These are phyloP conservation scores for Heteractis magnifica DNA, from an alignment of 92 coral and sea anemone species.

Conservation along the genomic window DNA sequence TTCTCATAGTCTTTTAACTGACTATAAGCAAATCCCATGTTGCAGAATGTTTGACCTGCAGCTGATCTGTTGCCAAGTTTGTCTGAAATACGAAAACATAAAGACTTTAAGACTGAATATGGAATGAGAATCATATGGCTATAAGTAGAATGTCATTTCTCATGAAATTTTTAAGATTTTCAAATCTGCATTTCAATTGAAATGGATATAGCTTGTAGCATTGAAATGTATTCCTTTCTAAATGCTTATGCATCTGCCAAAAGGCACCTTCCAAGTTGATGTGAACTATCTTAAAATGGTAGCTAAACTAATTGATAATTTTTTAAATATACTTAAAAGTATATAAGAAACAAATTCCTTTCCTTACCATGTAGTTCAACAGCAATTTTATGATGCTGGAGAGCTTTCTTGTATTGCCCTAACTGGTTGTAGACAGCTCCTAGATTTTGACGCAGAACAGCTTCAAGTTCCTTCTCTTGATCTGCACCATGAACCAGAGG, in stretches of 20 bases:
- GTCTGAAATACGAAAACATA: conserved; percentile 45
- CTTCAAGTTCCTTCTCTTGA: conserved; percentile 65
- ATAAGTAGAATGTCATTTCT: no score
- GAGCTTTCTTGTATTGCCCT: conserved; percentile 65
- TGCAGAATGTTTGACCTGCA: conserved; percentile 92
- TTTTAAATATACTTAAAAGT: not conserved
- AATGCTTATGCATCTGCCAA: no score
- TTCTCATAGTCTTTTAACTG: conserved; percentile 79
- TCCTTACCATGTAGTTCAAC: conserved; percentile 82
- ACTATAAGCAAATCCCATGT: conserved; percentile 96
- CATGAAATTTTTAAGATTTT: no score
- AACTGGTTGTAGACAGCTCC: conserved; percentile 97
- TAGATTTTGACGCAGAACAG: conserved; percentile 85
- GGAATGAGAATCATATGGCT: no score
- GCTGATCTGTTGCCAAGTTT: conserved; percentile 78
- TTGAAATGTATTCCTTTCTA: no score
- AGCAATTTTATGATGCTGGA: conserved; percentile 75
- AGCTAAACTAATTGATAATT: not conserved
- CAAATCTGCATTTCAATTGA: no score
- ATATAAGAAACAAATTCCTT: not conserved
- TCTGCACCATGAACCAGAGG: conserved; percentile 50
- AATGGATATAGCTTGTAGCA: no score
- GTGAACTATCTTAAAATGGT: no score
- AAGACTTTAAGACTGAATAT: not conserved
- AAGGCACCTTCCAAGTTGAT: no score